phyloP scores from a whole-genome alignment of 1,140 invertebrate species.

The Cydia fagiglandana region DNA sequence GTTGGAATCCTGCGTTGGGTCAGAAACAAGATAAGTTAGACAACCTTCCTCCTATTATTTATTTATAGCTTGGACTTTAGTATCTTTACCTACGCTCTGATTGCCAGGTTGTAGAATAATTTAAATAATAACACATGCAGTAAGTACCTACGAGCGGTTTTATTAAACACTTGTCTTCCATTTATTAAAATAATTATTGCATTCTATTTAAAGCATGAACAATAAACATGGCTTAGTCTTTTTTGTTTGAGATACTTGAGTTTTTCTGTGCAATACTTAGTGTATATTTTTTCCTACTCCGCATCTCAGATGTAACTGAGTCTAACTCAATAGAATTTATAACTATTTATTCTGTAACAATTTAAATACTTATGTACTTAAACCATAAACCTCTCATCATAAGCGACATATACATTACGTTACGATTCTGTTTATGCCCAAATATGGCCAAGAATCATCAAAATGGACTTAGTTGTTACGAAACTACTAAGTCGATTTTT shows the following conservation, averaged over 20 bases:
- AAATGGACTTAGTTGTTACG: background rate
- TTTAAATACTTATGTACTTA: background rate
- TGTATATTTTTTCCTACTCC: background rate
- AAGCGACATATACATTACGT: background rate
- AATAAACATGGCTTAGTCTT: background rate
- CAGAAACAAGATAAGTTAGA: too few species aligned
- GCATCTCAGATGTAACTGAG: background rate
- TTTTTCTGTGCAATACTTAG: background rate
- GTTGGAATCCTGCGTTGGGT: too few species aligned
- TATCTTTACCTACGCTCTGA: background rate
- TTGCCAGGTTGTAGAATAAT: background rate
- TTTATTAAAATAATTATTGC: background rate
- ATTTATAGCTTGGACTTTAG: background rate
- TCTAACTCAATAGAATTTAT: background rate
- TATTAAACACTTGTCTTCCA: background rate
- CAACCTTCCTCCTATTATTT: background rate
- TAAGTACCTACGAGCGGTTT: constrained; percentile 9
- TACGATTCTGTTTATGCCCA: background rate
- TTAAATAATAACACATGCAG: background rate
- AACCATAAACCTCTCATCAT: background rate
- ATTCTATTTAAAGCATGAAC: background rate
- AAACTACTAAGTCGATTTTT: background rate
- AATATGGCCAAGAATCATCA: background rate
- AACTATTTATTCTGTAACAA: background rate
- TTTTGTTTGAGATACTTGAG: background rate